phyloP scores from a whole-genome alignment of 2,797 vertebrate genomes.

The Lepus oiostolus region DNA sequence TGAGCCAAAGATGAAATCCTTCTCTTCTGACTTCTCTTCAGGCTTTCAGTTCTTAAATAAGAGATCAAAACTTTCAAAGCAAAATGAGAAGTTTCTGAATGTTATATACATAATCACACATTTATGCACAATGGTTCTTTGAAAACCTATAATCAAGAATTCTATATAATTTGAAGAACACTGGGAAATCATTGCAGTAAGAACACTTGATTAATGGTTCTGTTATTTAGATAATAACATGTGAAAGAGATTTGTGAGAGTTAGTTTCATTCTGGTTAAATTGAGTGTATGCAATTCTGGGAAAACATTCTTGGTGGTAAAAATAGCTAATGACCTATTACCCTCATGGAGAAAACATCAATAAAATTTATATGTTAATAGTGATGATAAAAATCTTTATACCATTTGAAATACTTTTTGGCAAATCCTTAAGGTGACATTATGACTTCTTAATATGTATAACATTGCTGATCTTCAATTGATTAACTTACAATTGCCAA shows the following conservation, averaged over 20 bases:
- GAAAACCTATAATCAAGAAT: conserved; percentile 56
- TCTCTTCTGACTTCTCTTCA: background rate
- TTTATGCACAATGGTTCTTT: background rate
- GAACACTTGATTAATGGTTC: conserved; percentile 45
- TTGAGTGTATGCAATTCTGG: conserved; percentile 41
- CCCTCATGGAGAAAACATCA: conserved; percentile 56
- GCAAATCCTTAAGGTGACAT: conserved; percentile 41
- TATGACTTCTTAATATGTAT: conserved; percentile 28
- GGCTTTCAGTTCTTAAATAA: conserved; percentile 1
- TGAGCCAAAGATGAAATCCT: background rate
- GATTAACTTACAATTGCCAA: conserved; percentile 44
- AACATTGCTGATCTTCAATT: conserved; percentile 49
- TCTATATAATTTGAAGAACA: conserved; percentile 51
- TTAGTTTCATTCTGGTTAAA: conserved; percentile 70
- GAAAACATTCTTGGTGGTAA: conserved; percentile 57
- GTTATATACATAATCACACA: conserved; percentile 1
- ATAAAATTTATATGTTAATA: conserved; percentile 50
- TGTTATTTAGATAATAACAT: conserved; percentile 62
- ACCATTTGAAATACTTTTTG: background rate
- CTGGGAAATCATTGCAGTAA: conserved; percentile 52
- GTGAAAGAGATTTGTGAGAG: conserved; percentile 6
- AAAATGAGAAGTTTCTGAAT: background rate
- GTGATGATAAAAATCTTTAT: background rate
- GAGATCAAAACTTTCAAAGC: background rate
- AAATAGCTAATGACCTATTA: conserved; percentile 50